phyloP scores from a whole-genome alignment of 2,797 vertebrate genomes.

The Novumbra hubbsi region DNA sequence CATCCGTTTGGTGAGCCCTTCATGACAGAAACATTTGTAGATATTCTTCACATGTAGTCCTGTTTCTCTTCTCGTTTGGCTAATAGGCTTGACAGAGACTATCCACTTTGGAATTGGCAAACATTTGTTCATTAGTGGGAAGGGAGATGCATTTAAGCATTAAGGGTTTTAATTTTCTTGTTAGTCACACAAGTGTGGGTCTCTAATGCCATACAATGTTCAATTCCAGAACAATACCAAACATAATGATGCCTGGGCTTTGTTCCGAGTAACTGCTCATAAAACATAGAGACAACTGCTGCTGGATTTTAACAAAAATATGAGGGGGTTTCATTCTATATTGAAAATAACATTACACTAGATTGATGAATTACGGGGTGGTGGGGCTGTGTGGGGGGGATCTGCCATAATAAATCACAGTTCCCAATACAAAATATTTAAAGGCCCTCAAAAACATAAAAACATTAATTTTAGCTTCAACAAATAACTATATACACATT shows the following conservation, averaged over 20 bases:
- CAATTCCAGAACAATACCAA: constrained; percentile 8
- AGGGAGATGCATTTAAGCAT: constrained; percentile 33
- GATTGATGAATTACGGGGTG: too few species aligned
- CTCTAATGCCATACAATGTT: constrained; percentile 37
- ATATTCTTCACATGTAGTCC: too few species aligned
- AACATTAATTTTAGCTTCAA: not conserved
- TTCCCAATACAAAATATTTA: not conserved
- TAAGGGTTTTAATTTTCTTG: constrained; percentile 6
- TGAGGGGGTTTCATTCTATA: too few species aligned
- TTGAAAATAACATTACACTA: too few species aligned
- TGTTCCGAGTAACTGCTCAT: too few species aligned
- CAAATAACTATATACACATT: not conserved
- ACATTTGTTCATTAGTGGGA: constrained; percentile 45
- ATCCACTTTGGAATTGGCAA: constrained; percentile 41
- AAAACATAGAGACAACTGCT: too few species aligned
- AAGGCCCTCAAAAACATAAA: not conserved
- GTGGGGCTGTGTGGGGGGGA: not conserved
- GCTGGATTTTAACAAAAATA: too few species aligned
- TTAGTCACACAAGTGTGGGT: constrained; percentile 41
- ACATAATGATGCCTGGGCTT: too few species aligned
- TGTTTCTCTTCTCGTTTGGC: not conserved
- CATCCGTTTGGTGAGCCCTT: too few species aligned
- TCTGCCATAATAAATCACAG: constrained; percentile 1
- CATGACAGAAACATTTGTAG: too few species aligned
- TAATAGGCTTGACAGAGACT: constrained; percentile 41